Percentiles rank a stretch among this genome's conserved stretches.
These are phyloP conservation scores for Diuraphis noxia DNA, from an alignment of 1,140 invertebrate species.

Conservation along the genomic window DNA sequence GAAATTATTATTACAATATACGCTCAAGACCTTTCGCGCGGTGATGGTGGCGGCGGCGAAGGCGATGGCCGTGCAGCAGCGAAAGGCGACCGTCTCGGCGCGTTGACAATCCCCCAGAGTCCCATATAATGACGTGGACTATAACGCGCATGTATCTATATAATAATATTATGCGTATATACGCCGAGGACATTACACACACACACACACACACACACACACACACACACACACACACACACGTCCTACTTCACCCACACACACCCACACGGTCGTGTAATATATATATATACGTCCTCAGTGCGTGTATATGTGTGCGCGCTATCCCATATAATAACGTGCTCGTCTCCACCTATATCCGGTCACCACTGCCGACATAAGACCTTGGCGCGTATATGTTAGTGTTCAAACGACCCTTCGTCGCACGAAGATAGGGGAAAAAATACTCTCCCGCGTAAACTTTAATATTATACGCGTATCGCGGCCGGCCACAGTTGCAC, in stretches of 20 bases:
- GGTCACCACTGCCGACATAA: conserved; percentile 12
- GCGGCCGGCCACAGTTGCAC: conserved; percentile 37
- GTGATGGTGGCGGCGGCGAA: too few relatives aligned
- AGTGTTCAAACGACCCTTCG: neutral
- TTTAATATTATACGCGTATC: conserved; percentile 34
- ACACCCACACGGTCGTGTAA: neutral
- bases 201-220: neutral
- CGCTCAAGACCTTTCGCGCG: neutral
- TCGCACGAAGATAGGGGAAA: neutral
- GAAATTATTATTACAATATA: conserved; percentile 2
- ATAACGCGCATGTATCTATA: neutral
- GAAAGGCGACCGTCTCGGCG: conserved; percentile 14
- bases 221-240: neutral
- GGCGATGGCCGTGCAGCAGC: neutral
- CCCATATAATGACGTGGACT: conserved; percentile 26
- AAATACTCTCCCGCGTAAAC: neutral
- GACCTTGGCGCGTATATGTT: neutral
- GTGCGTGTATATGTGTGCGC: neutral
- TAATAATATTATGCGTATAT: neutral
- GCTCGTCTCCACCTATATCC: conserved; percentile 34
- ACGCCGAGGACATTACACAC: conserved; percentile 14
- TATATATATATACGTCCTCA: neutral
- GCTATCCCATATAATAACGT: neutral
- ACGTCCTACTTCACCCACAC: too few relatives aligned
- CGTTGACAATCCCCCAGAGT: conserved; percentile 32